Percentiles rank a stretch among this genome's conserved stretches.
These are phyloP conservation scores for Tapera naevia DNA, from an alignment of 2,797 vertebrate species.

Conservation along the genomic window DNA sequence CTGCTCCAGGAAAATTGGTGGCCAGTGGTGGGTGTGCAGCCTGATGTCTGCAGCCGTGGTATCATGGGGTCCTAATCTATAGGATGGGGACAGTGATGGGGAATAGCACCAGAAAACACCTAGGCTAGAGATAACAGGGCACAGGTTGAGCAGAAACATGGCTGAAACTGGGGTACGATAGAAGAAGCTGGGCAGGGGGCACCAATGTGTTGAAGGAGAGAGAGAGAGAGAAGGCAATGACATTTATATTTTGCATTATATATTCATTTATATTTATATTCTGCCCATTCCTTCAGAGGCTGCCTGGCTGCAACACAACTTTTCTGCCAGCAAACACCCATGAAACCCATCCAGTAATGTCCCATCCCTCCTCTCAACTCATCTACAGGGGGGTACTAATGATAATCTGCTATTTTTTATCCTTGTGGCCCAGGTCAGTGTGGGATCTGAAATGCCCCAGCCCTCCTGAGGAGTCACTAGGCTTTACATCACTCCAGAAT, in stretches of 20 bases:
- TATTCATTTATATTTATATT: not conserved
- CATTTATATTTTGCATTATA: not conserved
- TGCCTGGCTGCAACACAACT: not conserved
- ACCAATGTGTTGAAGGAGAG: rapidly evolving
- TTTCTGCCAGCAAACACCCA: not conserved
- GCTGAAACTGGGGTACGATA: not conserved
- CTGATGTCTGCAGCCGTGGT: not conserved
- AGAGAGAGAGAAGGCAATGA: not conserved
- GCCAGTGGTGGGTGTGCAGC: not conserved
- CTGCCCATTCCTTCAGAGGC: not conserved
- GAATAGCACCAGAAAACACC: not conserved
- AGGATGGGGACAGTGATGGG: not conserved
- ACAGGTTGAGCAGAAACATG: not conserved
- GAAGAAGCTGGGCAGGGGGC: not conserved
- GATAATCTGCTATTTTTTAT: not conserved
- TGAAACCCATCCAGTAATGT: not conserved
- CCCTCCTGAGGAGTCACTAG: not conserved
- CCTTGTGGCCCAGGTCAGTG: not conserved
- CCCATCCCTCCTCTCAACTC: not conserved
- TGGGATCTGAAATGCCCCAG: not conserved
- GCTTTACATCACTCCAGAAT: not conserved
- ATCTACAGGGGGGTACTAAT: not conserved
- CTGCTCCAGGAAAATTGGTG: not conserved
- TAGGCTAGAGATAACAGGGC: not conserved
- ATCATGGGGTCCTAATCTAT: rapidly evolving